Evolutionary conservation across 2,888 invertebrate species (phyloP).

Genomic region (Dichetophora obliterata): DNA sequence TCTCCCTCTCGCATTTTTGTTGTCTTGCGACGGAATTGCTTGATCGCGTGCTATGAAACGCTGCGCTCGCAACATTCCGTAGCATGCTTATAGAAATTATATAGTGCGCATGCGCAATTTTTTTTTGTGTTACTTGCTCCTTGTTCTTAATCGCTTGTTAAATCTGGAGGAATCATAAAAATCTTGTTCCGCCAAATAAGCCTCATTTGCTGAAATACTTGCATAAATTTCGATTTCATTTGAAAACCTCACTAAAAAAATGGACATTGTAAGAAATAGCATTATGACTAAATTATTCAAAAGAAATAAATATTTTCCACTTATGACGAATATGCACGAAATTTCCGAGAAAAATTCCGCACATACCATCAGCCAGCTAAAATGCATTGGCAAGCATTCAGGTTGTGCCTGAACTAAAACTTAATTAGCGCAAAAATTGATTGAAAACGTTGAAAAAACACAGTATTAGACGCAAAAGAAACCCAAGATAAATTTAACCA

Average conservation of each 20-base stretch:
- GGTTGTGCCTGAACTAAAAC: background rate
- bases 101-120: background rate
- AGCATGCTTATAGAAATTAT: no score
- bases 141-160: slow-evolving; percentile 7
- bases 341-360: slow-evolving; percentile 3
- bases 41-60: background rate
- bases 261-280: background rate
- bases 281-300: slow-evolving; percentile 2
- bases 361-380: background rate
- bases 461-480: background rate
- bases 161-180: background rate
- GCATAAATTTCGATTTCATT: slow-evolving; percentile 16
- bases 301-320: background rate
- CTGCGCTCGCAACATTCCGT: background rate
- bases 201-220: slow-evolving; percentile 7
- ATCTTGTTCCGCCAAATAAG: background rate
- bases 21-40: background rate
- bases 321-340: background rate
- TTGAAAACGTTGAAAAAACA: background rate
- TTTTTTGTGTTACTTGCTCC: background rate
- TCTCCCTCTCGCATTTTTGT: background rate
- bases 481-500: background rate
- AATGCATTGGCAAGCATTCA: background rate
- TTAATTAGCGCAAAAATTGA: slow-evolving; percentile 5
- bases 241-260: background rate